A percentile compares a stretch with the other conserved stretches of the same genome.
phyloP scores from a whole-genome alignment of 30 jellyfish, hydroid and myxozoan species.

The Turritopsis rubra region DNA sequence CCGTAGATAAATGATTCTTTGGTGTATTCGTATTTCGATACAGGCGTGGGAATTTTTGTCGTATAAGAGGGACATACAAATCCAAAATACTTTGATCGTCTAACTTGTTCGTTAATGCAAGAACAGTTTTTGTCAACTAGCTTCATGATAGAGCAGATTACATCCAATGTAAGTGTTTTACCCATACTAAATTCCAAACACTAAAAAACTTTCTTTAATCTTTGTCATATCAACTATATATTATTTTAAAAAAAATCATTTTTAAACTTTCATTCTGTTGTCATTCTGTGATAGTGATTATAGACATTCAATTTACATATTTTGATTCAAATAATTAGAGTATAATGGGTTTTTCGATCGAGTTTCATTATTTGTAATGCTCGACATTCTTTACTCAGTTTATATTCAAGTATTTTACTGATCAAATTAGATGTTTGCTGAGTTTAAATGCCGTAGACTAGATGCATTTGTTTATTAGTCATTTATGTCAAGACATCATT shows the following conservation, averaged over 20 bases:
- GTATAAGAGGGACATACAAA: neutral
- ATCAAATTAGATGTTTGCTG: neutral
- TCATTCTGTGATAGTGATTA: neutral
- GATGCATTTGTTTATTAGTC: no score
- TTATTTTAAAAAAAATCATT: neutral
- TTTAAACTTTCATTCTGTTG: neutral
- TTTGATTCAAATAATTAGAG: neutral
- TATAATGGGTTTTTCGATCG: neutral
- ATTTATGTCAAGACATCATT: neutral
- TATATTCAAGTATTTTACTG: neutral
- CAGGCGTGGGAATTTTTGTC: neutral
- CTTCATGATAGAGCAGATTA: neutral
- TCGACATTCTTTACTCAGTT: neutral
- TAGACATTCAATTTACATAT: neutral
- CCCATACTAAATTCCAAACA: neutral
- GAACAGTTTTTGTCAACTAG: neutral
- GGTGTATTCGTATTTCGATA: neutral
- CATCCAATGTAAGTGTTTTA: neutral
- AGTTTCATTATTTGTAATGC: neutral
- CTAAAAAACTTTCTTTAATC: neutral
- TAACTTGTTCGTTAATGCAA: neutral
- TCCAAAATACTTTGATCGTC: neutral
- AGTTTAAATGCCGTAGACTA: no score
- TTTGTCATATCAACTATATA: neutral
- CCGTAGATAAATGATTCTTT: neutral